Percentiles rank a stretch among this genome's conserved stretches.
These are phyloP conservation scores for Lamproptera curius DNA, from an alignment of 2,888 invertebrate species.

Conservation along the genomic window DNA sequence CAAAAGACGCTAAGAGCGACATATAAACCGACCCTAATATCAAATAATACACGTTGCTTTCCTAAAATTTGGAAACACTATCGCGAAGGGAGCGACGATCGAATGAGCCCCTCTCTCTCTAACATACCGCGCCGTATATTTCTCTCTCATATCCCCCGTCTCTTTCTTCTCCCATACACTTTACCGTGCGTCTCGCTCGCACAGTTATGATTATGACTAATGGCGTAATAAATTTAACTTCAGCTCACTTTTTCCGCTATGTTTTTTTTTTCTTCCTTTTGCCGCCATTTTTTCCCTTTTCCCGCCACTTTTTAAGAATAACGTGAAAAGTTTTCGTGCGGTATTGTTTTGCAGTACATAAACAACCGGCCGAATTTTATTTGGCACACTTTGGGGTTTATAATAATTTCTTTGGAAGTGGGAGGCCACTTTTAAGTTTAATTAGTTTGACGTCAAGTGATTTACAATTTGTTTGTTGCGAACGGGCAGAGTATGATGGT, in stretches of 20 bases:
- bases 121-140: slow-evolving; percentile 26
- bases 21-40: slow-evolving; percentile 49
- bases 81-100: slow-evolving; percentile 65
- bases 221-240: slow-evolving; percentile 43
- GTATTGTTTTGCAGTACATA: slow-evolving; percentile 24
- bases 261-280: slow-evolving; percentile 26
- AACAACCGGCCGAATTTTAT: too few species aligned
- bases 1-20: slow-evolving; percentile 12
- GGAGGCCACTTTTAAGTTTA: slow-evolving; percentile 2
- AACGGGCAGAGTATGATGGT: too few species aligned
- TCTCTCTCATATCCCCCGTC: slow-evolving; percentile 29
- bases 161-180: too few species aligned
- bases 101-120: slow-evolving; percentile 53
- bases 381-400: too few species aligned
- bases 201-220: slow-evolving; percentile 58
- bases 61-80: slow-evolving; percentile 77
- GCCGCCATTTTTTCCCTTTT: too few species aligned
- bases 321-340: slow-evolving; percentile 32
- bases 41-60: slow-evolving; percentile 68
- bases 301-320: slow-evolving; percentile 30
- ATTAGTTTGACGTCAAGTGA: neutral
- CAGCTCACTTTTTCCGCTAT: slow-evolving; percentile 31
- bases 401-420: too few species aligned
- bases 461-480: neutral
- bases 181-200: slow-evolving; percentile 34